phyloP scores from a whole-genome alignment of 2,797 vertebrate genomes.

The Cynopterus sphinx region DNA sequence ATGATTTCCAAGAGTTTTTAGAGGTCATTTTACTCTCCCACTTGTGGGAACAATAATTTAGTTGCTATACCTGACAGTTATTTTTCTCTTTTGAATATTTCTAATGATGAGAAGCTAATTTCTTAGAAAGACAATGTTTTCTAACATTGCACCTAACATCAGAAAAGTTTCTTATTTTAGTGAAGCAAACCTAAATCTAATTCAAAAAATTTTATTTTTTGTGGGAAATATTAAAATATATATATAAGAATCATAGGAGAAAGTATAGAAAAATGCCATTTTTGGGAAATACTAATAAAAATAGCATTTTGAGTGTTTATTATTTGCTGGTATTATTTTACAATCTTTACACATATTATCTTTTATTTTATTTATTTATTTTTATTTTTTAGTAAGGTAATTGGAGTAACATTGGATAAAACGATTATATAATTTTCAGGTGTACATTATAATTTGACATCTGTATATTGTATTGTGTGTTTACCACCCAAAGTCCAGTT shows the following conservation, averaged over 20 bases:
- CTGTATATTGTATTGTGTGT: no score
- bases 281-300: neutral
- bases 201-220: neutral
- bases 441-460: no score
- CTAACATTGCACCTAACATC: neutral
- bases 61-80: neutral
- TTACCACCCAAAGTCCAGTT: no score
- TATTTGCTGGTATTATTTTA: neutral
- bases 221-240: neutral
- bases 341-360: neutral
- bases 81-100: constrained; percentile 17
- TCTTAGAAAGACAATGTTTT: neutral
- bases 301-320: neutral
- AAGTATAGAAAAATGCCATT: neutral
- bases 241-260: neutral
- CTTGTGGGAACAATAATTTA: neutral
- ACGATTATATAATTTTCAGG: no score
- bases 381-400: no score
- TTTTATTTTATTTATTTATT: neutral
- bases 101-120: neutral
- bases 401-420: no score
- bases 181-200: neutral
- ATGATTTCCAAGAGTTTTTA: neutral
- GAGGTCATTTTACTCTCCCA: neutral
- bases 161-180: neutral